A percentile compares a stretch with the other conserved stretches of the same genome.
These are phyloP conservation scores for Arctocebus calabarensis DNA, from an alignment of 2,797 vertebrate species.

Conservation along the genomic window DNA sequence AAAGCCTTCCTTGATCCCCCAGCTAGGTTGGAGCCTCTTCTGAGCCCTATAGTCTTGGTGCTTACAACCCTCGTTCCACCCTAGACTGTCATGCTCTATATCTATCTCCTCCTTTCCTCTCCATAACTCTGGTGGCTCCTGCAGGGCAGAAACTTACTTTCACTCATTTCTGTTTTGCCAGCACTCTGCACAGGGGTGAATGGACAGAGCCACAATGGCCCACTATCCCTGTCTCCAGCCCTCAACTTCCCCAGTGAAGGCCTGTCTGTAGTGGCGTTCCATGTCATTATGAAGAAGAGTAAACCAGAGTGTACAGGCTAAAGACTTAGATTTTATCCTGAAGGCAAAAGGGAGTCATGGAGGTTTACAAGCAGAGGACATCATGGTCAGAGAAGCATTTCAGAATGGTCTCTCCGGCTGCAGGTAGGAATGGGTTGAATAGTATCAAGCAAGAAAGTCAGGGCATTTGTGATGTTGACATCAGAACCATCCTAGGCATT, in stretches of 20 bases:
- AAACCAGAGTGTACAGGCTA: background rate
- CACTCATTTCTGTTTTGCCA: background rate
- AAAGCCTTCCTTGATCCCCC: background rate
- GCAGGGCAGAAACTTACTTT: background rate
- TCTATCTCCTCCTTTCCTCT: background rate
- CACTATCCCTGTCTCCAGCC: background rate
- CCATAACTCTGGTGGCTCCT: background rate
- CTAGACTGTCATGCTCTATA: background rate
- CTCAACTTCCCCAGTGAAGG: background rate
- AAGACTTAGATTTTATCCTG: background rate
- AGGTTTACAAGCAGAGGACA: background rate
- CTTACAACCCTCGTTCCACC: background rate
- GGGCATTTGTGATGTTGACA: background rate
- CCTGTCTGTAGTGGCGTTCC: background rate
- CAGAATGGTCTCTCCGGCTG: background rate
- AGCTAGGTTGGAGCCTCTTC: background rate
- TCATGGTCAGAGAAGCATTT: background rate
- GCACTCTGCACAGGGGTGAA: background rate
- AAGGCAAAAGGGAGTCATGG: background rate
- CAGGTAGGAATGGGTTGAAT: background rate
- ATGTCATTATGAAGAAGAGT: background rate
- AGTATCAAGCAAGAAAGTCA: background rate
- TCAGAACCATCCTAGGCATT: background rate
- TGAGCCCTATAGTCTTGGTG: background rate
- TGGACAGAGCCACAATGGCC: background rate